Conservation (phyloP, 1,140 invertebrate genomes). For the Campoletis sonorensis region DNA sequence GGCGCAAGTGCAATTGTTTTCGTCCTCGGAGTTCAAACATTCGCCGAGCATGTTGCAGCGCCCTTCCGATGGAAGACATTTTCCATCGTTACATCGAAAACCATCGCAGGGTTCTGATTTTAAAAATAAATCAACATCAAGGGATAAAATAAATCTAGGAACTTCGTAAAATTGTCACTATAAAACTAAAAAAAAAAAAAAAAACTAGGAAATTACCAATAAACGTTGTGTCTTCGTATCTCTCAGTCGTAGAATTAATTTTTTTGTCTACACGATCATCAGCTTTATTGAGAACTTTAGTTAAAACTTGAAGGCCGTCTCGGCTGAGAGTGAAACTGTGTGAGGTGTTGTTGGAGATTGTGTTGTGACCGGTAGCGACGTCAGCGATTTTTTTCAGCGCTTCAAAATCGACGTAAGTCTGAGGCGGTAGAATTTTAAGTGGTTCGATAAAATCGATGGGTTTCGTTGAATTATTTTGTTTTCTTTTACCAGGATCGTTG, state of each 20-base stretch:
- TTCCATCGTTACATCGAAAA: constrained; percentile 79
- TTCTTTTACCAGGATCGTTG: constrained; percentile 42
- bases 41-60: constrained; percentile 87
- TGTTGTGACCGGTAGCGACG: constrained; percentile 55
- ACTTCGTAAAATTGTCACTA: no score
- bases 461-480: constrained; percentile 47
- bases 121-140: no score
- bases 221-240: constrained; percentile 59
- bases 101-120: constrained; percentile 61
- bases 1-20: constrained; percentile 85
- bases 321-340: constrained; percentile 79
- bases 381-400: constrained; percentile 69
- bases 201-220: background rate
- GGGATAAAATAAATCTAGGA: no score
- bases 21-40: constrained; percentile 84
- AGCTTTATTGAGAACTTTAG: constrained; percentile 81
- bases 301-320: constrained; percentile 82
- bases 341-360: constrained; percentile 57
- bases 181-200: background rate
- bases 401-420: constrained; percentile 55
- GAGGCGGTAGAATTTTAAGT: constrained; percentile 4
- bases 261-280: constrained; percentile 64
- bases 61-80: constrained; percentile 82
- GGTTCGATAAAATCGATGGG: background rate
- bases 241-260: constrained; percentile 63